Evolutionary conservation across 2,113 vertebrate species (phyloP), one percentile per base, ranked within the genome.

Genomic region (Colistium nudipinnis): DNA sequence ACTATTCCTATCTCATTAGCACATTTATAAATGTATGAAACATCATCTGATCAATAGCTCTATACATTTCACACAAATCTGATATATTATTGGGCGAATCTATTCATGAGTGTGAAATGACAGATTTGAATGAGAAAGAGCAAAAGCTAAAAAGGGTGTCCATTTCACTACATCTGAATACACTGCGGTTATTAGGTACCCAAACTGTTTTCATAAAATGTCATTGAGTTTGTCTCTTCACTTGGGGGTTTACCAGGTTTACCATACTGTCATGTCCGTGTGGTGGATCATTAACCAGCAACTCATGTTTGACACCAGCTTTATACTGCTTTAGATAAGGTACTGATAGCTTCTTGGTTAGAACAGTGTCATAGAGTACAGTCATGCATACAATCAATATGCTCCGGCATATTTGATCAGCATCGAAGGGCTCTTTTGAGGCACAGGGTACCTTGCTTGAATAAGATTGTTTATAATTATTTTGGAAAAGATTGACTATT

Each of bases 241-340:
- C 2, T n/a, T 48, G 39, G 51, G 17, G 78, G 35, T 71, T 74
- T 60, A 75, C 62, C 19, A 56, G 49, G 22, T 74, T 61, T 56
- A 72, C 17, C 19, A 45, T 51, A 57, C 25, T 38, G 41, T 74
- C 65, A 71, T 11, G 24, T 68, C 48, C 41, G 1, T 44, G 25
- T 20, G 33, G 81, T 79, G 66, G 71, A 89, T 90, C 74, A 91
- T 88, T 91, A 44, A 91, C 86, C 51, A 74, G 43, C 30, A 66
- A 57, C 56, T 76, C 68, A 65, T 76, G 74, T 60, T 57, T 83
- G 48, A 82, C 80, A 81, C 65, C 16, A 78, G 72, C 54, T 86
- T 80, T 85, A 83, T 63, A 87, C 63, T 63, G 11, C 55, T 61
- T 44, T 4, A 81, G 83, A 92, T 88, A 88, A 86, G 76, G 75